These are phyloP conservation scores for Apogon hyalosoma DNA, from an alignment of 2,797 vertebrate species.

Conservation along the genomic window DNA sequence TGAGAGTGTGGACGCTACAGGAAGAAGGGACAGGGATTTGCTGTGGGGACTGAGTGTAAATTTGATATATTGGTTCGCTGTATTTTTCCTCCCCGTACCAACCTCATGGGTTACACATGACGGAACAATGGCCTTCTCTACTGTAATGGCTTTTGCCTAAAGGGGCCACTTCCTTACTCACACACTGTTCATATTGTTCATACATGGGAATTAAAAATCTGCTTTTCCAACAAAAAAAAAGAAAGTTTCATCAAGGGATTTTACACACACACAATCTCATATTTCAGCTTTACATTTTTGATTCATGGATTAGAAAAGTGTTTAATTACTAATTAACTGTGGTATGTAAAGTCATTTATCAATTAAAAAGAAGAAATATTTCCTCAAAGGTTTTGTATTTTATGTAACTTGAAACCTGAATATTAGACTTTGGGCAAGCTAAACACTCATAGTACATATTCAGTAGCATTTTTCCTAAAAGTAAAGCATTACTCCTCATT, in stretches of 20 bases:
- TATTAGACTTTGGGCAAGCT: neutral
- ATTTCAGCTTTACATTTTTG: neutral
- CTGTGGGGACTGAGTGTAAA: conserved; percentile 56
- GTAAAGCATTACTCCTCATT: no score
- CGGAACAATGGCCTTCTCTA: conserved; percentile 58
- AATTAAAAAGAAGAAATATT: neutral
- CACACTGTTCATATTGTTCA: conserved; percentile 10
- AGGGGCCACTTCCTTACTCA: conserved; percentile 44
- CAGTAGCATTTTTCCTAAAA: no score
- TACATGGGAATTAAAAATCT: conserved; percentile 14
- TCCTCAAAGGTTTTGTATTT: neutral
- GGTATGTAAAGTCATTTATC: neutral
- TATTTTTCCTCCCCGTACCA: conserved; percentile 56
- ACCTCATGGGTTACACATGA: conserved; percentile 55
- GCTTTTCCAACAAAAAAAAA: conserved; percentile 15
- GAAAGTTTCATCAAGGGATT: neutral
- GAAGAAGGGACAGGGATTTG: conserved; percentile 41
- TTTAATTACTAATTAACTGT: neutral
- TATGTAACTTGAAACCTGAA: neutral
- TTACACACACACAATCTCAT: neutral
- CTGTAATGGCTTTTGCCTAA: conserved; percentile 61
- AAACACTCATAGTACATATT: neutral
- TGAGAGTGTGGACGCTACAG: conserved; percentile 10
- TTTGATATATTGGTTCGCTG: conserved; percentile 66
- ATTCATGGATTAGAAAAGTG: neutral